These are phyloP conservation scores for Drosophila repletoides DNA, from an alignment of 1,140 invertebrate species.

Conservation along the genomic window DNA sequence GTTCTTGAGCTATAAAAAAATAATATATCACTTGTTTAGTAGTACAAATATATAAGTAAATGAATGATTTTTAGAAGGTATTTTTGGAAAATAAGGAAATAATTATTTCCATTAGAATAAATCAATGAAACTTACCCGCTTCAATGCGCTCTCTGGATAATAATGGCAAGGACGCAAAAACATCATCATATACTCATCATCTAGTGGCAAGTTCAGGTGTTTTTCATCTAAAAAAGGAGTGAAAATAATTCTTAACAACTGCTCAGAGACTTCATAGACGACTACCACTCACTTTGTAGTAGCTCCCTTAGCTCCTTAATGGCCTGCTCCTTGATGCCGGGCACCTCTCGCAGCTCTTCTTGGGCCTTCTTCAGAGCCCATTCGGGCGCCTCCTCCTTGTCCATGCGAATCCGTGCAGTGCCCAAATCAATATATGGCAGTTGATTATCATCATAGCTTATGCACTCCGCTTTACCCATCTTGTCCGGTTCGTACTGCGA, in stretches of 20 bases:
- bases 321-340: constrained; percentile 85
- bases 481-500: constrained; percentile 51
- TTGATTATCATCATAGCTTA: constrained; percentile 83
- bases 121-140: constrained; percentile 83
- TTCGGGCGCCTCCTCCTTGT: constrained; percentile 83
- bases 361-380: constrained; percentile 84
- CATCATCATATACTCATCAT: constrained; percentile 86
- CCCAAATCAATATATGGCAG: constrained; percentile 84
- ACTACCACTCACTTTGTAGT: constrained; percentile 52
- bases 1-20: constrained; percentile 83
- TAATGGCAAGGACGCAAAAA: constrained; percentile 88
- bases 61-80: too few relatives aligned
- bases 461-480: constrained; percentile 73
- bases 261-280: not conserved
- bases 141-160: constrained; percentile 86
- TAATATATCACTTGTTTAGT: too few relatives aligned
- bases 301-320: constrained; percentile 85
- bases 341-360: constrained; percentile 87
- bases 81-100: too few relatives aligned
- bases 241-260: not conserved
- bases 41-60: too few relatives aligned
- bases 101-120: too few relatives aligned
- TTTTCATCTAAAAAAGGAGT: constrained; percentile 81
- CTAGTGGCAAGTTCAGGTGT: constrained; percentile 84
- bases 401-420: constrained; percentile 83